Base-by-base conservation (phyloP, 2,113 vertebrate genomes). In the Patagioenas fasciata region DNA sequence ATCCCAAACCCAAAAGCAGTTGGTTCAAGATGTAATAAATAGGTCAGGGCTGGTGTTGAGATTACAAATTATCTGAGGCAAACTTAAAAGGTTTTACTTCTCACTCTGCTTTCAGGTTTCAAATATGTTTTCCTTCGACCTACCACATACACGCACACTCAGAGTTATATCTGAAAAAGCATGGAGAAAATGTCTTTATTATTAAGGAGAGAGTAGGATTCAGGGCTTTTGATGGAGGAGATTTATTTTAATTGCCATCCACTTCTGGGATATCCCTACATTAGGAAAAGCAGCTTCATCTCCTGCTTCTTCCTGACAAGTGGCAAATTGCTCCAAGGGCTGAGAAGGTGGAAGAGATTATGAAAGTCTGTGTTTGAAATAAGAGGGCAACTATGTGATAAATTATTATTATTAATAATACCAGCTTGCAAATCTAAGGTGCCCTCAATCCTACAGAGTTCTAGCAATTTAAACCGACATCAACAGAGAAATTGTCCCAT, bases 221-320 rank as follows among this genome's bases (percentile, higher is more conserved):
- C 19, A 32, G 36, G 31, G 28, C 57, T 96, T 80, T 85, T 47
- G 54, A 80, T 57, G 40, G 24, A n/a, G 65, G 38, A 69, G 77
- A 96, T 96, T 96, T 94, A 92, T 96, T 92, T 91, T 74, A 15
- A 29, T 75, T 80, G 36, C 69, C n/a, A 10, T 70, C 85, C 65
- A 32, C 87, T 64, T 87, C 80, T 82, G 66, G 62, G 86, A 80
- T 73, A 80, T 79, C 50, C 65, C 67, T 4, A 5, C 51, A 61
- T 84, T 26, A 91, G 53, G 79, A 85, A 88, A 80, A 91, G 80
- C 38, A 72, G 40, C 26, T 93, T 70, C 56, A 17, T 75, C 67
- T 93, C 84, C 53, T 36, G 8, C 90, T 97, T 94, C 88, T 87
- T 86, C 38, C 71, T 93, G 82, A 94, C 50, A 95, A 95, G 93